Conservation (phyloP, 1,140 invertebrate genomes). For the Lethocerus indicus region DNA sequence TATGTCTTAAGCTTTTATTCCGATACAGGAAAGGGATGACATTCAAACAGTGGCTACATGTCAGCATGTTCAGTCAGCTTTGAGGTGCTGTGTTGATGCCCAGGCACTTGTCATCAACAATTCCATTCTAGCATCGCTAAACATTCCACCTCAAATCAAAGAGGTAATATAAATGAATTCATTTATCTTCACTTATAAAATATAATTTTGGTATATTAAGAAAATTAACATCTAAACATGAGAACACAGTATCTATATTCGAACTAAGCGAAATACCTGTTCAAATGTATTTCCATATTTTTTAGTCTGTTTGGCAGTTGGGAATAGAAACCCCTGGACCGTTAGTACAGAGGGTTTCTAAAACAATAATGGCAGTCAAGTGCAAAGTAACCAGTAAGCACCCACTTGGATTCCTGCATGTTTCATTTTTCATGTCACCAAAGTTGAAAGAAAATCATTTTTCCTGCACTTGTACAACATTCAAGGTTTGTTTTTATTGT, state of each 20-base stretch:
- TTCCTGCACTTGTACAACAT: constrained; percentile 43
- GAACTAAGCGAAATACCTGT: background rate
- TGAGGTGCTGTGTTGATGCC: constrained; percentile 44
- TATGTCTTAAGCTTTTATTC: constrained; percentile 9
- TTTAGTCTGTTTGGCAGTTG: constrained; percentile 37
- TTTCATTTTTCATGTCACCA: constrained; percentile 23
- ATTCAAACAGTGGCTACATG: constrained; percentile 28
- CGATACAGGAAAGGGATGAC: constrained; percentile 24
- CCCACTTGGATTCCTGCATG: constrained; percentile 58
- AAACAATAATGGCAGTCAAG: constrained; percentile 60
- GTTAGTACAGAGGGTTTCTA: constrained; percentile 58
- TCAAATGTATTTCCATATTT: constrained; percentile 3
- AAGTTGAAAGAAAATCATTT: constrained; percentile 9
- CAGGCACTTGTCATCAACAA: constrained; percentile 43
- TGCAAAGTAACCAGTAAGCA: constrained; percentile 49
- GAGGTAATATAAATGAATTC: constrained; percentile 24
- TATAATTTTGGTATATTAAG: background rate
- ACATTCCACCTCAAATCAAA: constrained; percentile 43
- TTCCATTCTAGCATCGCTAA: constrained; percentile 37
- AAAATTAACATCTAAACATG: background rate
- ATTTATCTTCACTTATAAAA: background rate
- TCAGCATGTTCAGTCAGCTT: constrained; percentile 49
- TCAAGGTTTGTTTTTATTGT: constrained; percentile 27
- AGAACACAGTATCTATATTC: background rate
- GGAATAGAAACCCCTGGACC: constrained; percentile 44